Base-by-base conservation (phyloP, 2,888 invertebrate species). In the Cheilosia impressa region DNA sequence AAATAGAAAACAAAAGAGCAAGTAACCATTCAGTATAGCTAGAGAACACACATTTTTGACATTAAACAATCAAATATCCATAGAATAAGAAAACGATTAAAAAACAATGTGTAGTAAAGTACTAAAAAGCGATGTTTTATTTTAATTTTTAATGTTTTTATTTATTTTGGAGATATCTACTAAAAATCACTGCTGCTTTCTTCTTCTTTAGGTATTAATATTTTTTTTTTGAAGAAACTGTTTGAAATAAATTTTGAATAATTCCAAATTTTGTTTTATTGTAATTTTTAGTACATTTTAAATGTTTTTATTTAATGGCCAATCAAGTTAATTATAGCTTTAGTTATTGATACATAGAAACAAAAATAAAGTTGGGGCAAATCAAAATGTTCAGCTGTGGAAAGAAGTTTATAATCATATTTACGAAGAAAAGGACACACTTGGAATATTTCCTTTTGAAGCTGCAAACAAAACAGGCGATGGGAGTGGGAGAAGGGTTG, bases 111-210 rank as follows among this genome's bases (percentile, higher is more conserved):
- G 50, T 45, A 71, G 55, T 31, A 50, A 47, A 50, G 50, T 69
- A 38, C 63, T 41, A 63, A 58, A 66, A 62, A 65, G 57, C 65
- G n/a, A 52, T 50, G 38, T 63, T 50, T 55, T 62, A 34, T 31
- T 53, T 57, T 65, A 22, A n/a, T 53, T 55, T 76, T 50, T 9
- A 31, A 9, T 62, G 72, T 72, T 75, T 83, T 60, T 75, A 15
- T 15, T 41, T 41, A 4, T 66, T 76, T 77, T 77, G 85, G 87
- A 87, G 78, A 85, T 84, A 88, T 87, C 88, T 87, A 88, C 88
- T 88, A 87, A 87, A 88, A 88, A 88, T 88, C 88, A 88, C 88
- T 88, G 88, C 88, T 88, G 88, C 88, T 85, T 87, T 75, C 60
- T 71, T 38, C 38, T 57, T 55, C 31, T 45, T 80, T 77, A 62